phyloP scores from a whole-genome alignment of 2,113 vertebrate genomes.

The Hemicordylus capensis region DNA sequence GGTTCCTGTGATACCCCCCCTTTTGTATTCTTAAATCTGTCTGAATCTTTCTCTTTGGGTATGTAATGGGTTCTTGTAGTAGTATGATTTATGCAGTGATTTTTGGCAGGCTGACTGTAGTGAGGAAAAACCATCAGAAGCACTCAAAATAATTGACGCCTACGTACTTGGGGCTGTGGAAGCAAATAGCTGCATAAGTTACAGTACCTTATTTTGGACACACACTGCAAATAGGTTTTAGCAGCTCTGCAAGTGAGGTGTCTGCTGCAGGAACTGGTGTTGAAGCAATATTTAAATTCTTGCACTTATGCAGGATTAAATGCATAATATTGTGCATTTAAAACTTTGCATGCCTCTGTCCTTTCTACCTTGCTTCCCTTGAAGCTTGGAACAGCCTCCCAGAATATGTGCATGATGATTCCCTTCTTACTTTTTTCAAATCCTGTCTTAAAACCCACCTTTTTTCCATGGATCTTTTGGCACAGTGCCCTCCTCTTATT shows the following conservation, averaged over 20 bases:
- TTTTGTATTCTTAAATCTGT: not conserved
- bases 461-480: too few species aligned
- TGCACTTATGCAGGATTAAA: too few species aligned
- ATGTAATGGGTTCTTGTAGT: not conserved
- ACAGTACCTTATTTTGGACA: not conserved
- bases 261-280: not conserved
- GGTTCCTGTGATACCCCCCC: not conserved
- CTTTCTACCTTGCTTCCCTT: too few species aligned
- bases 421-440: too few species aligned
- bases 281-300: not conserved
- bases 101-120: not conserved
- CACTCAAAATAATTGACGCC: conserved; percentile 10
- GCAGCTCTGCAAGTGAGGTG: not conserved
- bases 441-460: too few species aligned
- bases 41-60: not conserved
- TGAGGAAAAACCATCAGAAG: conserved; percentile 1
- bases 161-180: not conserved
- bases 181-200: not conserved
- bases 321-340: too few species aligned
- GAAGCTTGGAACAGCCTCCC: too few species aligned
- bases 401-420: too few species aligned
- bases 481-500: too few species aligned
- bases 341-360: too few species aligned
- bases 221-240: not conserved
- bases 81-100: conserved; percentile 12